phyloP scores from a whole-genome alignment of 2,797 vertebrate species.

The Muraenolepis orangiensis region DNA sequence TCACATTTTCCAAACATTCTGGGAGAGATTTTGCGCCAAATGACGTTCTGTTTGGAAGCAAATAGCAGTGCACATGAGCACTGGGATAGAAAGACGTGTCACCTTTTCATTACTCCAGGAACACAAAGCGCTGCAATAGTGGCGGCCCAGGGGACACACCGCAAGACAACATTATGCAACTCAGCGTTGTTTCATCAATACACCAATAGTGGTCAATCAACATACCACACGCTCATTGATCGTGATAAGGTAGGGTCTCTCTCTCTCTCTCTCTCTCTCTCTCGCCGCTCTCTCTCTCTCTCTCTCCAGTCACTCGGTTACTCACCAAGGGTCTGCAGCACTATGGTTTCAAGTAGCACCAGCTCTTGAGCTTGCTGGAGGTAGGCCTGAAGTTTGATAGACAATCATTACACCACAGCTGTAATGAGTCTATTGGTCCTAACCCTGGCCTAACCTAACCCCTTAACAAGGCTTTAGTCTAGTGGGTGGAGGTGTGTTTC shows the following conservation, averaged over 20 bases:
- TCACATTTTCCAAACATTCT: not conserved
- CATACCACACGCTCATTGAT: constrained; percentile 38
- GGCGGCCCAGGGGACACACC: not conserved
- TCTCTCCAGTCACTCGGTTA: constrained; percentile 68
- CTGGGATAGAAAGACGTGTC: constrained; percentile 55
- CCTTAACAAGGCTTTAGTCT: not conserved
- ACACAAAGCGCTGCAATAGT: not conserved
- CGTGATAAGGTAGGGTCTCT: constrained; percentile 33
- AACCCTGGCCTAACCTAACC: constrained; percentile 48
- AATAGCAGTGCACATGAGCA: not conserved
- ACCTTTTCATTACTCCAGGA: constrained; percentile 52
- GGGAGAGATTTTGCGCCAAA: not conserved
- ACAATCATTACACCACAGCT: constrained; percentile 79
- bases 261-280: constrained; percentile 36
- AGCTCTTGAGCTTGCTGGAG: constrained; percentile 99
- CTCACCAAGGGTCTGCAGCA: constrained; percentile 99
- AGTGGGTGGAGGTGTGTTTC: constrained; percentile 3
- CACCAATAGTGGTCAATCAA: constrained; percentile 41
- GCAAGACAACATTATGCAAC: not conserved
- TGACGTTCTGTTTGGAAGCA: not conserved
- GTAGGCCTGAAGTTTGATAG: constrained; percentile 93
- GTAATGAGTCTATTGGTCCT: constrained; percentile 76
- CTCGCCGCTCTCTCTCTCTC: constrained; percentile 45
- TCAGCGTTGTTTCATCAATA: constrained; percentile 11
- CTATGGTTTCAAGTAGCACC: constrained; percentile 99